These are phyloP conservation scores for Minunthozetes semirufus DNA, from an alignment of 2,888 invertebrate species.

Conservation along the genomic window DNA sequence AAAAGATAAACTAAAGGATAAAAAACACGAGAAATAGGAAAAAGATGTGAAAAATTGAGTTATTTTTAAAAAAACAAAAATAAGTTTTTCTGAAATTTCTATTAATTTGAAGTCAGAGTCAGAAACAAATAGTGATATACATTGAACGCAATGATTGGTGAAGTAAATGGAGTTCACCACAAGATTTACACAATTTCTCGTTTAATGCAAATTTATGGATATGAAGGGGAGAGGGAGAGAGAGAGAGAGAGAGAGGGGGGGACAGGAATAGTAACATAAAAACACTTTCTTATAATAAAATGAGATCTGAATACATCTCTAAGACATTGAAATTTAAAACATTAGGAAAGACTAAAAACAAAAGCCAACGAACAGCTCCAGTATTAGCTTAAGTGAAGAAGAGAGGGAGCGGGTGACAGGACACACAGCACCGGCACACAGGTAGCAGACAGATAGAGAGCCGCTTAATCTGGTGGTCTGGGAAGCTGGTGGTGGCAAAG, in stretches of 20 bases:
- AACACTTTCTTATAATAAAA: constrained; percentile 16
- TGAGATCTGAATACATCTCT: neutral
- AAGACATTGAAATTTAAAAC: neutral
- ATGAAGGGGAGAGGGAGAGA: neutral
- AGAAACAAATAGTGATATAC: neutral
- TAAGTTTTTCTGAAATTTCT: neutral
- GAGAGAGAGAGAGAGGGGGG: too few species aligned
- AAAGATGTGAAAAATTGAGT: neutral
- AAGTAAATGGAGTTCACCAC: neutral
- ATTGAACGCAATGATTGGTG: neutral
- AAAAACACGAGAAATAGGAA: neutral
- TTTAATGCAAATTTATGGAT: constrained; percentile 9
- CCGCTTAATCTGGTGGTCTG: too few species aligned
- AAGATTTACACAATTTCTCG: constrained; percentile 7
- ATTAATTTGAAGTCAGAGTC: neutral
- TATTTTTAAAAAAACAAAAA: neutral
- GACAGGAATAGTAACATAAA: neutral
- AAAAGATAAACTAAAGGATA: neutral
- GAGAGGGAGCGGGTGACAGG: too few species aligned
- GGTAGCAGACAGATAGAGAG: too few species aligned
- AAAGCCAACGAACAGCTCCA: too few species aligned
- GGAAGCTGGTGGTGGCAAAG: too few species aligned
- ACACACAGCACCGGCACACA: too few species aligned
- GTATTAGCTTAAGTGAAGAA: too few species aligned
- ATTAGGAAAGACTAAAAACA: too few species aligned